Evolutionary conservation across 92 coral and sea anemone genomes (phyloP).

Genomic region (Epizoanthus ramosus): DNA sequence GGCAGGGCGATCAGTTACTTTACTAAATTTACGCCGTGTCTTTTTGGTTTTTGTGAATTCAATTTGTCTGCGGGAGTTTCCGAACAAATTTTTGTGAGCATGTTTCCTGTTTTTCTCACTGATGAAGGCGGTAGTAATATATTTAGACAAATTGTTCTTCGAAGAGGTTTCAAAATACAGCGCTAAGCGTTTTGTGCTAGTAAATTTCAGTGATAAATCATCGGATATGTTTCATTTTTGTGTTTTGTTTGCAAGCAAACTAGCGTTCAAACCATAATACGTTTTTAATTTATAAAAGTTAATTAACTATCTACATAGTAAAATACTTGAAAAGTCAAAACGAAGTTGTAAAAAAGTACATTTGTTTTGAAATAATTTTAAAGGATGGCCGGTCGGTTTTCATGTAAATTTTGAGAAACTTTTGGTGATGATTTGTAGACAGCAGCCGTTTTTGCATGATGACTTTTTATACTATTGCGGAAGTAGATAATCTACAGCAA

Average conservation of each 20-base stretch:
- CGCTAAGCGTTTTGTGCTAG: background rate
- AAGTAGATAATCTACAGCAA: too few relatives aligned
- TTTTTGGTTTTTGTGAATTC: background rate
- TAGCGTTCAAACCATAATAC: slow-evolving; percentile 2
- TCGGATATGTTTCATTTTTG: background rate
- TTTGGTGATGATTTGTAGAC: too few relatives aligned
- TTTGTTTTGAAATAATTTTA: too few relatives aligned
- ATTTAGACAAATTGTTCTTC: background rate
- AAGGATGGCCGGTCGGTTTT: too few relatives aligned
- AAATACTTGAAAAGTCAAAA: background rate
- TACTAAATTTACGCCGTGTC: background rate
- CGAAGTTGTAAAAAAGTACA: too few relatives aligned
- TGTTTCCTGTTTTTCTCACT: too few relatives aligned
- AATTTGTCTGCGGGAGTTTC: background rate
- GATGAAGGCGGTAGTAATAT: background rate
- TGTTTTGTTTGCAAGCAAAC: background rate
- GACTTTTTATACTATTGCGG: too few relatives aligned
- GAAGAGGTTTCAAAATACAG: background rate
- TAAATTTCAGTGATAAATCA: background rate
- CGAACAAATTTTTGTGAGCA: background rate
- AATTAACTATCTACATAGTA: background rate
- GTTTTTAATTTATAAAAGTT: background rate
- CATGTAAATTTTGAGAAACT: too few relatives aligned
- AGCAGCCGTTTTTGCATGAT: too few relatives aligned
- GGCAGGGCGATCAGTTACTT: background rate